These are phyloP conservation scores for Triplophysa yarkandensis DNA, from an alignment of 2,797 vertebrate genomes.

Conservation along the genomic window DNA sequence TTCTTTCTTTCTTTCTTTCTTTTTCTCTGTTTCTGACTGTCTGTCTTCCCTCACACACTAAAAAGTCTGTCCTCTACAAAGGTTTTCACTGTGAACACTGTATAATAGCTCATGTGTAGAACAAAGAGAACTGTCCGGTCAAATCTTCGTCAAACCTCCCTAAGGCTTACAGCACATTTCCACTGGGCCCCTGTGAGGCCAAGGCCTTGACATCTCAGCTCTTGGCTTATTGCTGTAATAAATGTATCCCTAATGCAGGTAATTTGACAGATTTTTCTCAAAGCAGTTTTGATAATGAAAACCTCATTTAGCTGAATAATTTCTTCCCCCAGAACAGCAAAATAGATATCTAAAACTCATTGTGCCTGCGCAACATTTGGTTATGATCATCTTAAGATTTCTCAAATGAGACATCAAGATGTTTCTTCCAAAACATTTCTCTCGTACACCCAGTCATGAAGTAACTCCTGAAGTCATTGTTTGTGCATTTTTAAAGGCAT, in stretches of 20 bases:
- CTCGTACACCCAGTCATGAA: neutral
- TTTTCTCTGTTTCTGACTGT: conserved; percentile 48
- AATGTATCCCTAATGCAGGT: neutral
- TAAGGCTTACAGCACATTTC: conserved; percentile 63
- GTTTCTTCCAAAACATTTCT: conserved; percentile 18
- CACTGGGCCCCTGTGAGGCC: conserved; percentile 58
- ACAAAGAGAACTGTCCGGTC: conserved; percentile 65
- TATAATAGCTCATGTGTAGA: conserved; percentile 59
- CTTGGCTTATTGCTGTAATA: conserved; percentile 25
- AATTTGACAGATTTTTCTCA: conserved; percentile 29
- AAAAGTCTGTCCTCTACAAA: conserved; percentile 46
- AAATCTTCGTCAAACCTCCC: conserved; percentile 66
- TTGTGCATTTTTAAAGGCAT: conserved; percentile 18
- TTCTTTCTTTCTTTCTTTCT: conserved; percentile 37
- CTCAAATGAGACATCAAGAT: conserved; percentile 47
- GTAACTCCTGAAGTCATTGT: conserved; percentile 16
- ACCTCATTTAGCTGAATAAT: conserved; percentile 27
- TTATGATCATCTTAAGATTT: conserved; percentile 50
- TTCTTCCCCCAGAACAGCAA: neutral
- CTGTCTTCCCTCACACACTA: conserved; percentile 42
- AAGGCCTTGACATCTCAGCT: conserved; percentile 55
- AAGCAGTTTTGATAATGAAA: conserved; percentile 21
- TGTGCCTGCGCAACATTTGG: conserved; percentile 26
- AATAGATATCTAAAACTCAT: neutral
- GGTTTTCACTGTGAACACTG: conserved; percentile 64